Evolutionary conservation across 2,797 vertebrate species (phyloP).

Genomic region (Amphiprion clarkii): DNA sequence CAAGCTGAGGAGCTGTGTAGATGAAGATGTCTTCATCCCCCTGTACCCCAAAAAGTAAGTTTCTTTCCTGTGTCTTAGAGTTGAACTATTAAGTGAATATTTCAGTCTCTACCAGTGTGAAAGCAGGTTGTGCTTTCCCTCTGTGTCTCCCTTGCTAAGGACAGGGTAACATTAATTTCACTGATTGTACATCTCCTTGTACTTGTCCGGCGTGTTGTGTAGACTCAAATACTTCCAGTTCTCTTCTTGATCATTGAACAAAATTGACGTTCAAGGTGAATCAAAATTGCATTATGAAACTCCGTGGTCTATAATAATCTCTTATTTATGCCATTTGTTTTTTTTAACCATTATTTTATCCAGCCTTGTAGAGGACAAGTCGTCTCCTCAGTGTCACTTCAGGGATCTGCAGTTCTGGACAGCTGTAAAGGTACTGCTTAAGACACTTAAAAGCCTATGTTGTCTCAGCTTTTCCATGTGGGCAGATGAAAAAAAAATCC

Average conservation of each 20-base stretch:
- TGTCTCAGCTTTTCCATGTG: constrained; percentile 4
- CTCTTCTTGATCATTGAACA: not conserved
- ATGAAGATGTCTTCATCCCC: constrained; percentile 95
- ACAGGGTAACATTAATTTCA: not conserved
- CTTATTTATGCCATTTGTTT: constrained; percentile 8
- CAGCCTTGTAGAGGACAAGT: constrained; percentile 86
- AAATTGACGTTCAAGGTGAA: not conserved
- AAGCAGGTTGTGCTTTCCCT: not conserved
- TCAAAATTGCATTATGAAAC: not conserved
- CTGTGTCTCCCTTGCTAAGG: not conserved
- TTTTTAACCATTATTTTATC: constrained; percentile 7
- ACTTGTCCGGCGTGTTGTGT: not conserved
- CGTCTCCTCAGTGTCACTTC: constrained; percentile 87
- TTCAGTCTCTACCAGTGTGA: not conserved
- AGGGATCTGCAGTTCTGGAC: constrained; percentile 91
- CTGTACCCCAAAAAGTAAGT: constrained; percentile 92
- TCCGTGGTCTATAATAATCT: not conserved
- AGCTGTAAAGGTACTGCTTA: constrained; percentile 89
- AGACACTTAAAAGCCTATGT: not conserved
- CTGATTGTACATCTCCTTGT: not conserved
- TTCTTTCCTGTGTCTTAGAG: not conserved
- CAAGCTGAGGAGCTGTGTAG: constrained; percentile 89
- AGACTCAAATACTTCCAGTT: not conserved
- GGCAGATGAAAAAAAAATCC: not conserved
- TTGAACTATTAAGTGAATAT: constrained; percentile 3